Base-by-base conservation (phyloP, 2,888 invertebrate genomes). In the Stenotaenia linearis region DNA sequence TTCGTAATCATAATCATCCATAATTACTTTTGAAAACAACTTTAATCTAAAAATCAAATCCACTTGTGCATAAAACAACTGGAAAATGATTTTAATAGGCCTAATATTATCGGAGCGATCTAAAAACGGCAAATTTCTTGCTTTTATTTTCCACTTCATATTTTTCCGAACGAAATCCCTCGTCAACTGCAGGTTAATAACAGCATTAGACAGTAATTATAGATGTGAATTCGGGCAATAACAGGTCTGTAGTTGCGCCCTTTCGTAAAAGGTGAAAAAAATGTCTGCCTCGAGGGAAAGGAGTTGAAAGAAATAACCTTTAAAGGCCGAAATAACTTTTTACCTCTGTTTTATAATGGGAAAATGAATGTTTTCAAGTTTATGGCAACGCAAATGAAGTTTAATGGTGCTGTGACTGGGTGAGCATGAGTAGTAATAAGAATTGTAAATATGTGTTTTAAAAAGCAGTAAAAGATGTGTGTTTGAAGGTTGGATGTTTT, bases 191-290 rank as follows among this genome's bases (percentile, higher is more conserved):
- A 10, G 15, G 61, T 61, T 61, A 61, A 61, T 61, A 61, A 61
- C 61, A 61, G 61, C 61, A 61, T 61, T 25, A 61, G 61, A 61
- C 61, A 61, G 61, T 61, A 61, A 61, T 61, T 61, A 61, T 25
- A 61, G 61, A 23, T 61, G 61, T 61, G 61, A 61, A 61, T 61
- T 61, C 61, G 25, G 61, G 61, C 61, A 61, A 61, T 61, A 61
- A 61, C 61, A 61, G 61, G 61, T 25, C 23, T 25, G 23, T 2
- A 28, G 10, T 28, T 61, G 61, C 61, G 61, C 61, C 61, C 61
- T 61, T 61, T 61, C 25, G 23, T 1, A 25, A 61, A 28, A 61
- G 25, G 61, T 61, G 61, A 61, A 61, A 61, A 61, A 61, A 61
- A 25, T 61, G 61, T 61, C 61, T 25, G 61, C 61, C 61, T 61